A percentile compares a stretch with the other conserved stretches of the same genome.
phyloP scores from a whole-genome alignment of 2,113 vertebrate species.

The Hemibagrus wyckioides region DNA sequence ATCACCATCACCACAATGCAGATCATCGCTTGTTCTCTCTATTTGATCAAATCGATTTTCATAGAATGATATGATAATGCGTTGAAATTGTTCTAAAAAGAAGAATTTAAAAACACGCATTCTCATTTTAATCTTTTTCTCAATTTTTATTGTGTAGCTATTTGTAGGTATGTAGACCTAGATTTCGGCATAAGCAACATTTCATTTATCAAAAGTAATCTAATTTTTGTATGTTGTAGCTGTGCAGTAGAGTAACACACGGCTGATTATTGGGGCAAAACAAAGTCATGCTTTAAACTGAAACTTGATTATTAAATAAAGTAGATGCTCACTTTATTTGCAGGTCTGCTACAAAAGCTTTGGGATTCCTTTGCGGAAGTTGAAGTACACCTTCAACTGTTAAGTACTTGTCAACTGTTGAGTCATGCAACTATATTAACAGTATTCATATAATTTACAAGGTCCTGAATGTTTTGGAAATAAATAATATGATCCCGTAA shows the following conservation, averaged over 20 bases:
- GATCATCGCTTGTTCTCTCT: background rate
- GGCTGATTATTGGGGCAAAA: background rate
- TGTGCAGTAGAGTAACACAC: background rate
- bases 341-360: background rate
- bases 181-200: background rate
- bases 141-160: background rate
- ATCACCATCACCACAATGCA: background rate
- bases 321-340: background rate
- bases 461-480: background rate
- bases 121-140: background rate
- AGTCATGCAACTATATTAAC: constrained; percentile 9
- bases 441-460: constrained; percentile 13
- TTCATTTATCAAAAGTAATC: background rate
- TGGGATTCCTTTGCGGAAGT: background rate
- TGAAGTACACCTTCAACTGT: background rate
- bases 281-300: background rate
- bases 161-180: constrained; percentile 4
- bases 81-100: background rate
- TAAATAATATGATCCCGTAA: constrained; percentile 39
- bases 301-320: constrained; percentile 14
- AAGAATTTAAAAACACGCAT: background rate
- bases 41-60: background rate
- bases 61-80: background rate
- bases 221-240: background rate
- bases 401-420: background rate